Base-by-base conservation (phyloP, 2,113 vertebrate species). In the Xiphias gladius region DNA sequence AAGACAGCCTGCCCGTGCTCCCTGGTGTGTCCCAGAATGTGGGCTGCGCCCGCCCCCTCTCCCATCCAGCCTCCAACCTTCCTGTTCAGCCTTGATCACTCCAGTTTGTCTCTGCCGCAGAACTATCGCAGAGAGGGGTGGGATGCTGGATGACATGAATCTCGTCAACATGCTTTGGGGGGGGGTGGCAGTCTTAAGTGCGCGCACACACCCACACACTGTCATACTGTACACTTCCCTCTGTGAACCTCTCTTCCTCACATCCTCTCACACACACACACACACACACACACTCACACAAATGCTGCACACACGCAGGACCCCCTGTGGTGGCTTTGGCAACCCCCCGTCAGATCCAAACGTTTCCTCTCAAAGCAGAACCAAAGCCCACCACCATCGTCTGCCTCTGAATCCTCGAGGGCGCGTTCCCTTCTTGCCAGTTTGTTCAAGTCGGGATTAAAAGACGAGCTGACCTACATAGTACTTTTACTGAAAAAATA, bases 391-490 rank as follows among this genome's bases (percentile, higher is more conserved):
- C 91, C 90, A 85, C 73, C 83, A 66, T 80, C 91, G 70, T 89
- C 88, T 91, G 85, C 83, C 64, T 84, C 89, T 48, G 89, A 86
- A 59, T 91, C 90, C 92, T 93, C 75, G 12, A 89, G 90, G 92
- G 87, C 61, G 57, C 79, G 59, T 91, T 91, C 88, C 89, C 76
- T 92, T 93, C 92, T 90, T 94, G 91, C 89, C 86, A 94, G 90
- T 91, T 88, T 92, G 92, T 93, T 94, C 79, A 89, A 92, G 89
- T 90, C 78, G 9, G 90, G 70, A 88, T 90, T 91, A 89, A 92
- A 91, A 93, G 91, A 91, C 67, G 58, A 73, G 91, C 89, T 94
- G 94, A 93, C 94, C 94, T 93, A 94, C 91, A 94, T 94, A 93
- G 69, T 86, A 82, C 88, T 90, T 87, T 74, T 72, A 90, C 84